Evolutionary conservation across 2,797 vertebrate genomes (phyloP), one percentile per base, ranked within the genome.

Genomic region (Chelon labrosus): DNA sequence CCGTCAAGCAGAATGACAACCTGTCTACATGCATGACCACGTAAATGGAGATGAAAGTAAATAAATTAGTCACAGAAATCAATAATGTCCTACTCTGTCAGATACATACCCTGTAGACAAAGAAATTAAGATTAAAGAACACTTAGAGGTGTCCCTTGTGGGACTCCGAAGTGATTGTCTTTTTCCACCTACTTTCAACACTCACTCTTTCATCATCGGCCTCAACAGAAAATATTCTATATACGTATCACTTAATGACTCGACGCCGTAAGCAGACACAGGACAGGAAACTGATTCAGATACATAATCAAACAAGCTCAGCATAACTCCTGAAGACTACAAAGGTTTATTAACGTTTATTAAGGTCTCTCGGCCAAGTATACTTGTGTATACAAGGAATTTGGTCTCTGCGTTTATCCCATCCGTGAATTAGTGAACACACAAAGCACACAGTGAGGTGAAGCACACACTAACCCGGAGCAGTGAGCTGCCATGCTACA

Each of bases 51-150:
- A 83, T 84, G 51, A 84, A 77, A 84, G 85, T 53, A 77, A 82
- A 86, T 78, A 73, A 87, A 83, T 78, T 44, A 70, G 66, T 80
- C 70, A 31, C 70, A 57, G 7, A 57, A 73, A 89, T 91, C 88
- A 84, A 89, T 89, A 84, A 37, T 12, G 79, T 63, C 53, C 80
- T 37, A 17, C 39, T 25, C 53, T 22, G 52, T 84, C 79, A 70
- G 66, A 77, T 65, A 42, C 0, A 25, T 78, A 77, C 22, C 84
- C 85, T 91, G 85, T 86, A 35, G 69, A 51, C 37, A 10, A 1
- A 17, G 19, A 37, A 77, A 90, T 86, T n/a, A 84, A 85, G 85
- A 90, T 90, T 57, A 89, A 92, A 63, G 79, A 84, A 52, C 79
- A 70, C 51, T 79, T 72, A 57, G 46, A 75, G 77, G 72, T 52